Evolutionary conservation across 2,888 invertebrate species (phyloP), one percentile per base, ranked within the genome.

Genomic region (Coelinius sp.): DNA sequence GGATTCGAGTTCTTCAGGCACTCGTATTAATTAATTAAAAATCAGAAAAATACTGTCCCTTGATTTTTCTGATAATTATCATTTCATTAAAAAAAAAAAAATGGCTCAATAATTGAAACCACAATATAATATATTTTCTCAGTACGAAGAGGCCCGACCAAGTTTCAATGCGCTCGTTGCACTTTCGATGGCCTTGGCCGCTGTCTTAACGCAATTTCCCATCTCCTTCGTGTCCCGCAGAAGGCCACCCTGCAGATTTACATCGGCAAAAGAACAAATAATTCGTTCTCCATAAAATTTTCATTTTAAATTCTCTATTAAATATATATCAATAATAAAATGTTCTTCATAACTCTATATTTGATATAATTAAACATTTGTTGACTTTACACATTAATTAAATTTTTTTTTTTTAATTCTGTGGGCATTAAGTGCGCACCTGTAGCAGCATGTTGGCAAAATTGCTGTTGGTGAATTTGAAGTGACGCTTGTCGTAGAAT

Each of bases 401-500:
- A 4, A 56, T 53, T 65, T 63, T n/a, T 63, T 27, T 64, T 46
- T 53, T 17, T 73, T n/a, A 52, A 25, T 65, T 20, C 46, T 74
- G 63, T 66, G 62, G 41, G 63, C 68, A 80, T 83, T 88, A 89
- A 82, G 88, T 89, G 89, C 91, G 90, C 88, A 92, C 92, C 90
- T 92, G 92, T 82, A 97, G 91, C 80, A 97, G 91, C 92, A 97
- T 96, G 89, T 97, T 96, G 80, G 97, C 96, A 88, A 97, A 97
- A 87, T 96, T 94, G 81, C 95, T 95, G 89, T 97, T 97, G 83
- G 95, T 96, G 89, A 97, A 97, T 89, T 97, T 97, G 89, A 98
- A 98, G 89, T 98, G 98, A 84, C 98, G 92, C 88, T 98, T 98
- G 89, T 98, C 98, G 90, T 98, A 98, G 90, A 97, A 98, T 88